phyloP scores from a whole-genome alignment of 2,797 vertebrate genomes.

The Arnoldichthys spilopterus region DNA sequence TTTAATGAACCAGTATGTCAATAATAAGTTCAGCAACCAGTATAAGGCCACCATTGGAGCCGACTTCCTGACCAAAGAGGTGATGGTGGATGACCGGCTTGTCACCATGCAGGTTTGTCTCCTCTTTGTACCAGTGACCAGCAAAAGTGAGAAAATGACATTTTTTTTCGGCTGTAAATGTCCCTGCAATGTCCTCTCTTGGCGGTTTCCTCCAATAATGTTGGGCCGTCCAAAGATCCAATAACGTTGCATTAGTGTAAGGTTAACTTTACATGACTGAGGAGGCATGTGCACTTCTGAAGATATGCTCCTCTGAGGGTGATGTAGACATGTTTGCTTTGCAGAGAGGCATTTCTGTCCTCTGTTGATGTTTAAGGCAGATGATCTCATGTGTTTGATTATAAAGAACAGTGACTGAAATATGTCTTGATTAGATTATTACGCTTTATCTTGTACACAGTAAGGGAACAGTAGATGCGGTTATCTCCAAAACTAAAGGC shows the following conservation, averaged over 20 bases:
- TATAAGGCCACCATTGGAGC: constrained; percentile 69
- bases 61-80: constrained; percentile 68
- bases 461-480: neutral
- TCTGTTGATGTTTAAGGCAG: neutral
- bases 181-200: too few relatives aligned
- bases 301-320: too few relatives aligned
- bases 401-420: neutral
- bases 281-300: too few relatives aligned
- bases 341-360: neutral
- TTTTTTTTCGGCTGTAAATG: too few relatives aligned
- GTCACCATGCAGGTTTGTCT: constrained; percentile 68
- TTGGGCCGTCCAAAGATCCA: too few relatives aligned
- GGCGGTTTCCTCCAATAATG: too few relatives aligned
- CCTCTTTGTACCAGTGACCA: neutral
- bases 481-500: neutral
- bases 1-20: constrained; percentile 71
- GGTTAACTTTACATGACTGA: too few relatives aligned
- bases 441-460: neutral
- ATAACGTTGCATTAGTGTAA: too few relatives aligned
- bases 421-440: neutral
- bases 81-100: constrained; percentile 68
- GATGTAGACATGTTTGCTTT: constrained; percentile 13
- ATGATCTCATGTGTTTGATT: neutral
- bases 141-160: neutral
- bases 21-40: constrained; percentile 71